Percentiles rank a stretch among this genome's conserved stretches.
These are phyloP conservation scores for Pocota personata DNA, from an alignment of 2,888 invertebrate genomes.

Conservation along the genomic window DNA sequence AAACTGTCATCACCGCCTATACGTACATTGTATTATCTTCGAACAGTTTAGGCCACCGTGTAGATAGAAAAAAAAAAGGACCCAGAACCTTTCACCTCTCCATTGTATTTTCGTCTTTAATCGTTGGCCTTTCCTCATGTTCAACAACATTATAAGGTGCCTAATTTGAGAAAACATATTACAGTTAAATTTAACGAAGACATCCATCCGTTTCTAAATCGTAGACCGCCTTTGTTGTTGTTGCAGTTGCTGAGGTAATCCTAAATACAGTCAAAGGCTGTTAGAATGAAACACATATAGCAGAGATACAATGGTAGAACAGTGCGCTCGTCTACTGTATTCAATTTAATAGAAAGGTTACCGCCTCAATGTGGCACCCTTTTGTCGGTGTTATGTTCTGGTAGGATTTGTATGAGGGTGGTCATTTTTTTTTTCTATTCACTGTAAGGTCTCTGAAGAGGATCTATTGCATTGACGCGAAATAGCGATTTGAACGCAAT, in stretches of 20 bases:
- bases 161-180: conserved; percentile 70
- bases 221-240: conserved; percentile 60
- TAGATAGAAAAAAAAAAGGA: conserved; percentile 36
- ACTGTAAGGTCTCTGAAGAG: background rate
- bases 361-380: conserved; percentile 73
- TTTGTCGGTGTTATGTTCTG: conserved; percentile 58
- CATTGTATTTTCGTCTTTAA: conserved; percentile 16
- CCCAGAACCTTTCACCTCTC: conserved; percentile 59
- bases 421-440: conserved; percentile 32
- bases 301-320: conserved; percentile 11
- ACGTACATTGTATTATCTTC: conserved; percentile 63
- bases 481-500: conserved; percentile 46
- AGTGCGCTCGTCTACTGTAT: conserved; percentile 55
- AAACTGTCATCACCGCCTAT: conserved; percentile 73
- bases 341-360: conserved; percentile 61
- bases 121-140: conserved; percentile 33
- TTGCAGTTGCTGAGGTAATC: conserved; percentile 38
- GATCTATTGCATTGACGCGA: conserved; percentile 13
- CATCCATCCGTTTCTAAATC: conserved; percentile 41
- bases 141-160: conserved; percentile 62
- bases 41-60: conserved; percentile 69
- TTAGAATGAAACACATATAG: conserved; percentile 4
- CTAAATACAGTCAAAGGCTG: background rate
- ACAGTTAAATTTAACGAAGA: conserved; percentile 70
- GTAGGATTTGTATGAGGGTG: conserved; percentile 62